Percentiles rank a stretch among this genome's conserved stretches.
phyloP scores from a whole-genome alignment of 2,113 vertebrate species.

The Pionites leucogaster region DNA sequence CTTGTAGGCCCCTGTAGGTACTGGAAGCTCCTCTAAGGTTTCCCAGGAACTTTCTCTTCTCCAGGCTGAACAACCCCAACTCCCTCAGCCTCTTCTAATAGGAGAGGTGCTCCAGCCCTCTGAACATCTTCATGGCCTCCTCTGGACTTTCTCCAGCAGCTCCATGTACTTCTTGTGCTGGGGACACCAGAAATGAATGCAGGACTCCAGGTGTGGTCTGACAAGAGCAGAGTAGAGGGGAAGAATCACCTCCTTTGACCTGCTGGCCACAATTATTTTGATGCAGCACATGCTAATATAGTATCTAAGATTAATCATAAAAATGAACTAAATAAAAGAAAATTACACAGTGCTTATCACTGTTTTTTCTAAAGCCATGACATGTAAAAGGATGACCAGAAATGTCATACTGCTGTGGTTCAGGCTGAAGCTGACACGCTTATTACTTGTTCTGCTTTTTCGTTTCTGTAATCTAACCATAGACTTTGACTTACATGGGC shows the following conservation, averaged over 20 bases:
- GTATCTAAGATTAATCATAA: background rate
- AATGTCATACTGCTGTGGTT: background rate
- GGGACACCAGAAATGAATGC: background rate
- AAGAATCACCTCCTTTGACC: background rate
- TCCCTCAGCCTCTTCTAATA: background rate
- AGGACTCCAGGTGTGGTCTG: background rate
- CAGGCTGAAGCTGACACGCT: background rate
- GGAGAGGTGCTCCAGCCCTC: background rate
- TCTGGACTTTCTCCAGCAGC: background rate
- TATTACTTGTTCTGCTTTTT: background rate
- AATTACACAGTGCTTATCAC: background rate
- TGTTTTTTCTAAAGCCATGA: background rate
- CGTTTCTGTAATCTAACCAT: background rate
- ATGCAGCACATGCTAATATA: background rate
- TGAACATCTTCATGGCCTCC: background rate
- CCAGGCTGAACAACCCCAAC: background rate
- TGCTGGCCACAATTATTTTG: background rate
- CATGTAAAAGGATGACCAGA: background rate
- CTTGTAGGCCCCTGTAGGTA: background rate
- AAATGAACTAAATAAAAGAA: background rate
- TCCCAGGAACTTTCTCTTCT: background rate
- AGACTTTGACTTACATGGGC: background rate
- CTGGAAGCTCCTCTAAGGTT: background rate
- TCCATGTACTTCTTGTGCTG: background rate
- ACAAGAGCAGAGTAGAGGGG: background rate